A percentile compares a stretch with the other conserved stretches of the same genome.
Evolutionary conservation across 1,140 invertebrate species (phyloP).

Genomic region (Lordiphosa clarofinis): DNA sequence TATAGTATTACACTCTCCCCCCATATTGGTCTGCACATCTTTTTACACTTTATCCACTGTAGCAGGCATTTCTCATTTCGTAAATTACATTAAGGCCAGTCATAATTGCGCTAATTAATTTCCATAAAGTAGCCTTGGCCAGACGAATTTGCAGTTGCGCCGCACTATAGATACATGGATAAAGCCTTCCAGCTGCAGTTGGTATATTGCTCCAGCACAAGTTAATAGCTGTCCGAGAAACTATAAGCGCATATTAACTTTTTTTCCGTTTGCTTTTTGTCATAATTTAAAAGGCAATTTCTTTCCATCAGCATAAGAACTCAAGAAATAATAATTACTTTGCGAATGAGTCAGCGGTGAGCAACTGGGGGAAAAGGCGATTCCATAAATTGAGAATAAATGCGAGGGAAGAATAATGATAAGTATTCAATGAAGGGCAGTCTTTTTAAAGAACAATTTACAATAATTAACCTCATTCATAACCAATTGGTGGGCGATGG

Average conservation of each 20-base stretch:
- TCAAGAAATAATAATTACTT: constrained; percentile 46
- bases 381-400: not conserved
- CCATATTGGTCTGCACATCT: not conserved
- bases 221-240: constrained; percentile 49
- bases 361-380: not conserved
- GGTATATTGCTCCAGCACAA: constrained; percentile 57
- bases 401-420: constrained; percentile 1
- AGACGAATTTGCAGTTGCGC: not conserved
- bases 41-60: constrained; percentile 15
- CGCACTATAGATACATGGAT: not conserved
- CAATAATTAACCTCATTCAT: too few relatives aligned
- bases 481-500: too few relatives aligned
- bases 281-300: constrained; percentile 56
- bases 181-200: constrained; percentile 18
- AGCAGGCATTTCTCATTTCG: constrained; percentile 53
- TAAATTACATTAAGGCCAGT: constrained; percentile 61
- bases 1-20: not conserved
- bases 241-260: constrained; percentile 34
- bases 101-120: constrained; percentile 76
- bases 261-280: constrained; percentile 9
- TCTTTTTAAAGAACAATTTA: not conserved
- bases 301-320: constrained; percentile 45
- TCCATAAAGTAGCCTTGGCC: constrained; percentile 56
- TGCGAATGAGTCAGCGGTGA: constrained; percentile 4
- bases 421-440: not conserved